phyloP scores from a whole-genome alignment of 1,140 invertebrate genomes.

The Orchesella cincta region DNA sequence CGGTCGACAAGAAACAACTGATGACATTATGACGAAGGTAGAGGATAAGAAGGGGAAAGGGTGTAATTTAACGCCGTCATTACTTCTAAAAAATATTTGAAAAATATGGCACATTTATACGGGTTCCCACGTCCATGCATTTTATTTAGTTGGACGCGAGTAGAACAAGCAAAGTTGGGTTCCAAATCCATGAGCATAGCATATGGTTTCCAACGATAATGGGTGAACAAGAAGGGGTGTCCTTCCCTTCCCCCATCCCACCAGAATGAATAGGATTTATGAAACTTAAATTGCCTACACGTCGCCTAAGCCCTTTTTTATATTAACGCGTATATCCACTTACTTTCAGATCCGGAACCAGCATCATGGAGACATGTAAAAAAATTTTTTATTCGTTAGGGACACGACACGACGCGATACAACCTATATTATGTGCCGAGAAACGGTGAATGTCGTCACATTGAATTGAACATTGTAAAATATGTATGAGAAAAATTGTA shows the following conservation, averaged over 20 bases:
- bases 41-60: not conserved
- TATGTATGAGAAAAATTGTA: no score
- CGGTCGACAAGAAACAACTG: no score
- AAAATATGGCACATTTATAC: not conserved
- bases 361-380: not conserved
- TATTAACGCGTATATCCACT: not conserved
- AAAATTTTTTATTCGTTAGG: not conserved
- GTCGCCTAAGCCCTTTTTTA: not conserved
- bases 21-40: no score
- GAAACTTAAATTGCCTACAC: not conserved
- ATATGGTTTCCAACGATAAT: not conserved
- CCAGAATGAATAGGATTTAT: not conserved
- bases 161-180: not conserved
- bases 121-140: not conserved
- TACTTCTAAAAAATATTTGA: not conserved
- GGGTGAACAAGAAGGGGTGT: not conserved
- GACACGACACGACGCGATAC: not conserved
- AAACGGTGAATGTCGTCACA: not conserved
- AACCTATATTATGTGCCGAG: not conserved
- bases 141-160: not conserved
- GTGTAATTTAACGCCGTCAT: slow-evolving; percentile 1
- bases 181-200: not conserved
- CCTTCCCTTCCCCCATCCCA: not conserved
- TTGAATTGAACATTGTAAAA: not conserved
- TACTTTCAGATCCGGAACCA: not conserved